Percentiles rank a stretch among this genome's conserved stretches.
These are phyloP conservation scores for Eupithecia subumbrata DNA, from an alignment of 2,888 invertebrate genomes.

Conservation along the genomic window DNA sequence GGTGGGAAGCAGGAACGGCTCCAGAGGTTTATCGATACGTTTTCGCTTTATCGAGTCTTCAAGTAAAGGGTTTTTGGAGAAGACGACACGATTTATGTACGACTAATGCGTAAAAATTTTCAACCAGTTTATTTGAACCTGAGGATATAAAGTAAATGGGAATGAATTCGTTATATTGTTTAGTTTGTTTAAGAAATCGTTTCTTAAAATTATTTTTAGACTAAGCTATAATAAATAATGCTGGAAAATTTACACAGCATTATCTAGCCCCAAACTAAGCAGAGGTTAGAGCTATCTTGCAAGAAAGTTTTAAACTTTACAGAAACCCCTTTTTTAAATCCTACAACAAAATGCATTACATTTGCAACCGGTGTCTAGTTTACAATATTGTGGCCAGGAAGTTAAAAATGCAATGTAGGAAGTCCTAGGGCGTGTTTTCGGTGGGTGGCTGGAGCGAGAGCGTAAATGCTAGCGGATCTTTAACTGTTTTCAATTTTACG, in stretches of 20 bases:
- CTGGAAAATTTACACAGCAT: too few relatives aligned
- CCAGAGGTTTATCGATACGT: constrained; percentile 32
- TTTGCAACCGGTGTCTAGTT: constrained; percentile 4
- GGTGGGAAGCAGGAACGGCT: constrained; percentile 24
- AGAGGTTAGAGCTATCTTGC: not conserved
- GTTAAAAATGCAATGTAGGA: constrained; percentile 13
- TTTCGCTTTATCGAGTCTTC: constrained; percentile 42
- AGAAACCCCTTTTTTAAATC: not conserved
- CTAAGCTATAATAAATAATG: not conserved
- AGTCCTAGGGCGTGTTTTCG: not conserved
- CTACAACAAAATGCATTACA: not conserved
- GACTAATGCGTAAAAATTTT: not conserved
- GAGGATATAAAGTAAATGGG: not conserved
- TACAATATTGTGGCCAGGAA: constrained; percentile 10
- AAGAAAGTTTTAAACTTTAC: not conserved
- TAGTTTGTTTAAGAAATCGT: too few relatives aligned
- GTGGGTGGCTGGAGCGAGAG: not conserved
- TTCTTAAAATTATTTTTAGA: not conserved
- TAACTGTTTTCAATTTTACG: too few relatives aligned
- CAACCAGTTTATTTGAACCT: not conserved
- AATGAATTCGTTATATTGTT: not conserved
- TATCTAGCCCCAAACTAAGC: too few relatives aligned
- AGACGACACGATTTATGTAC: constrained; percentile 16
- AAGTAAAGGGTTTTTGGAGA: constrained; percentile 14
- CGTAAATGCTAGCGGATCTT: not conserved